These are phyloP conservation scores for Cebus imitator DNA, from an alignment of 2,113 vertebrate genomes.

Conservation along the genomic window DNA sequence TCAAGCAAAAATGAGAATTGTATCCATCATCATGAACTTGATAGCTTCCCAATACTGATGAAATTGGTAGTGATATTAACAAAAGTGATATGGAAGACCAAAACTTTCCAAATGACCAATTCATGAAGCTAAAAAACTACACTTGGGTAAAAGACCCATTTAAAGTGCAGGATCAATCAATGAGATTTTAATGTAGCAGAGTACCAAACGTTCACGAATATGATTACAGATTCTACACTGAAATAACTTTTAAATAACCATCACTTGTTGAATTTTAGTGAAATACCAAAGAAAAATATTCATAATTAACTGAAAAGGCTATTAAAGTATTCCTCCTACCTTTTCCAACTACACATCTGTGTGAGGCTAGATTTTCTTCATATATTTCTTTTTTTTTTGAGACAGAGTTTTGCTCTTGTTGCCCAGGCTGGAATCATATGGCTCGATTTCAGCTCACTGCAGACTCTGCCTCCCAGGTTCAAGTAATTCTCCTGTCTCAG, in stretches of 20 bases:
- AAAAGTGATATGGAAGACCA: neutral
- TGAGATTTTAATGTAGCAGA: neutral
- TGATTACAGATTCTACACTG: neutral
- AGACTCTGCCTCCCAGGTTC: no score
- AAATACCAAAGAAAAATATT: neutral
- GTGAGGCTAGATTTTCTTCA: neutral
- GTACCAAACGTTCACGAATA: neutral
- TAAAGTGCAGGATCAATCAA: neutral
- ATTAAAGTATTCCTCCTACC: neutral
- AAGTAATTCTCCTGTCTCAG: no score
- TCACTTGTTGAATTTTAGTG: neutral
- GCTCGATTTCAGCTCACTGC: no score
- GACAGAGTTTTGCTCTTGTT: no score
- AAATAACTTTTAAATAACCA: neutral
- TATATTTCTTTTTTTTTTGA: neutral
- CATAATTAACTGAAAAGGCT: neutral
- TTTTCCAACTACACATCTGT: neutral
- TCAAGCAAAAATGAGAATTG: neutral
- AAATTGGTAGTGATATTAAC: neutral
- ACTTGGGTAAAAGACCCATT: neutral
- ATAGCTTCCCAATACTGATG: neutral
- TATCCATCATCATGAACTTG: neutral
- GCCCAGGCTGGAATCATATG: no score
- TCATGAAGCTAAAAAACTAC: neutral
- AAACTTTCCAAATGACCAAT: neutral